Evolutionary conservation across 2,797 vertebrate species (phyloP).

Genomic region (Sciurus vulgaris): DNA sequence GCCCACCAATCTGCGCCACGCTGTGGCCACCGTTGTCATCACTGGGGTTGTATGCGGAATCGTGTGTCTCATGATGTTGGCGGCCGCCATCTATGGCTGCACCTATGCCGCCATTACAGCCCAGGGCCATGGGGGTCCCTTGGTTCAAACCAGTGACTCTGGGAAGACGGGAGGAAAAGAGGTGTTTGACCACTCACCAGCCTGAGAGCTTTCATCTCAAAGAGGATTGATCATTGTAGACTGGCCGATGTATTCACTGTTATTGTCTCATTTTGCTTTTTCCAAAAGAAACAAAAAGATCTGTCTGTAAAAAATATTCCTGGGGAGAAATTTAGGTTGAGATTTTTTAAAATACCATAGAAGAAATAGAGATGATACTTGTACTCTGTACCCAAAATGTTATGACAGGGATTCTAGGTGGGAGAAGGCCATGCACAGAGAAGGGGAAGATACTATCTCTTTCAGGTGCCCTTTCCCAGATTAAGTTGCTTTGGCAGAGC

Average conservation of each 20-base stretch:
- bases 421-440: background rate
- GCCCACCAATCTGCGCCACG: constrained; percentile 93
- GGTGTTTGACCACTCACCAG: constrained; percentile 89
- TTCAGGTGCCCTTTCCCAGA: constrained; percentile 16
- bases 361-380: constrained; percentile 57
- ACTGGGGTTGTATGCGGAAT: constrained; percentile 97
- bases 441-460: background rate
- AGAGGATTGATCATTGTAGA: background rate
- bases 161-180: constrained; percentile 90
- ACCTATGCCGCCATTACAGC: constrained; percentile 96
- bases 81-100: constrained; percentile 95
- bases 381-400: constrained; percentile 16
- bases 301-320: background rate
- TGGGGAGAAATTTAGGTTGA: constrained; percentile 30
- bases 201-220: constrained; percentile 83
- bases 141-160: constrained; percentile 83
- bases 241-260: constrained; percentile 28
- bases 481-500: constrained; percentile 56
- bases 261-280: background rate
- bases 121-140: constrained; percentile 91
- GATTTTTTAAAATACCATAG: background rate
- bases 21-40: constrained; percentile 96
- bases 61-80: constrained; percentile 98
- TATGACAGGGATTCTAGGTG: background rate
- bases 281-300: background rate